Evolutionary conservation across 2,113 vertebrate genomes (phyloP), one percentile per base, ranked within the genome.

Genomic region (Catagonus wagneri): DNA sequence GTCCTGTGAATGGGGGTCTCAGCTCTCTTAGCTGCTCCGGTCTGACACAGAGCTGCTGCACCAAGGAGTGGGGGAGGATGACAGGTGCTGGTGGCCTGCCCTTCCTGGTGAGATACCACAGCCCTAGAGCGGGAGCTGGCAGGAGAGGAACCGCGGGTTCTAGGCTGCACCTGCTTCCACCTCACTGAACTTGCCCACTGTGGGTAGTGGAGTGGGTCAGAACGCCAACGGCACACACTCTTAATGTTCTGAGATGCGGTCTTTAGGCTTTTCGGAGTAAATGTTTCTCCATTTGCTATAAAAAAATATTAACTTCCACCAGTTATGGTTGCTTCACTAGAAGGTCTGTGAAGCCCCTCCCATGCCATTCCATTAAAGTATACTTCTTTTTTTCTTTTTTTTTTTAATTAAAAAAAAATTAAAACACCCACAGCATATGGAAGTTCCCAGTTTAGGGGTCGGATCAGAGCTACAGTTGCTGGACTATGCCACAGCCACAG

Each of bases 151-250:
- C 44, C 14, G 15, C 1, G 13, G 5, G 11, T 6, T 17, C 36
- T 19, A 1, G 17, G 78, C 75, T 75, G 22, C 7, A 19, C 12
- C 14, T 3, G 13, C 19, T 74, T 61, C 61, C 0, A 0, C 13
- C 44, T 71, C 80, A 20, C 65, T 32, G 79, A 75, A 60, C 39
- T 27, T 6, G 15, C 27, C 13, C 22, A n/a, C 7, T 36, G 12
- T 52, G 50, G 32, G 58, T 16, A 20, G 52, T 0, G 3, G 22
- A 44, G 72, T 2, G 1, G 13, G 75, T 23, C n/a, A 39, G 44
- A 44, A 29, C 56, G 60, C 34, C 12, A 19, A 89, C 6, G 12
- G 39, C 69, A 74, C 7, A 36, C 58, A 86, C 56, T 72, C 29
- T 56, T 65, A 7, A 10, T 20, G 36, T 22, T n/a, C 19, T 1